A percentile compares a stretch with the other conserved stretches of the same genome.
Evolutionary conservation across 2,797 vertebrate genomes (phyloP).

Genomic region (Poecile montanus): DNA sequence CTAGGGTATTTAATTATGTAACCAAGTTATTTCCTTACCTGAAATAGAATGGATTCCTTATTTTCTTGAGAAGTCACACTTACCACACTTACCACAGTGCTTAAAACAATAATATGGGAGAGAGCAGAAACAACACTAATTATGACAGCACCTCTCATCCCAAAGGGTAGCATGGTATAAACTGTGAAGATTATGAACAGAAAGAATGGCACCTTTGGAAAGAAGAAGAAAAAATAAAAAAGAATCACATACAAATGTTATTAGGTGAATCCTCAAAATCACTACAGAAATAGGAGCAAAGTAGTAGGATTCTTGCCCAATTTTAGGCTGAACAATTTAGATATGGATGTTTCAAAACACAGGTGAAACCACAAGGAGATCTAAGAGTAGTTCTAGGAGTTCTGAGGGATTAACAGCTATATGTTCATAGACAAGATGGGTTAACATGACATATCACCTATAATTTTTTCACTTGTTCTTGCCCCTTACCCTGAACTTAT

Average conservation of each 20-base stretch:
- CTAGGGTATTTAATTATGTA: not conserved
- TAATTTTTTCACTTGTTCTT: not conserved
- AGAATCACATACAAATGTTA: not conserved
- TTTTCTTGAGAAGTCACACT: not conserved
- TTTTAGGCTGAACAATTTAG: not conserved
- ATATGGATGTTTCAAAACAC: not conserved
- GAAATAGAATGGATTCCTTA: not conserved
- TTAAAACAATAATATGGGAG: slow-evolving; percentile 87
- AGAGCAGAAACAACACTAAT: slow-evolving; percentile 84
- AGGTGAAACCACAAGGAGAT: not conserved
- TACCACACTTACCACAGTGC: slow-evolving; percentile 67
- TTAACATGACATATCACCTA: not conserved
- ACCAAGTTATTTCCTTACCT: slow-evolving; percentile 74
- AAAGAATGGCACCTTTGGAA: slow-evolving; percentile 91
- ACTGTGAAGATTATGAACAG: slow-evolving; percentile 94
- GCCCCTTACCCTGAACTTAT: not conserved
- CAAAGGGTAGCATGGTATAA: slow-evolving; percentile 94
- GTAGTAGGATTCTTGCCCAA: not conserved
- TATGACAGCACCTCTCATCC: slow-evolving; percentile 83
- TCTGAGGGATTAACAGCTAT: not conserved
- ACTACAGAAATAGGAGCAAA: not conserved
- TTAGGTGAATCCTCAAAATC: not conserved
- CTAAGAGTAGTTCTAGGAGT: not conserved
- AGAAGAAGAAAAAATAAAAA: not conserved
- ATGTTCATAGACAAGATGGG: not conserved